Percentiles rank a stretch among this genome's conserved stretches.
These are phyloP conservation scores for Zelleria hepariella DNA, from an alignment of 2,888 invertebrate species.

Conservation along the genomic window DNA sequence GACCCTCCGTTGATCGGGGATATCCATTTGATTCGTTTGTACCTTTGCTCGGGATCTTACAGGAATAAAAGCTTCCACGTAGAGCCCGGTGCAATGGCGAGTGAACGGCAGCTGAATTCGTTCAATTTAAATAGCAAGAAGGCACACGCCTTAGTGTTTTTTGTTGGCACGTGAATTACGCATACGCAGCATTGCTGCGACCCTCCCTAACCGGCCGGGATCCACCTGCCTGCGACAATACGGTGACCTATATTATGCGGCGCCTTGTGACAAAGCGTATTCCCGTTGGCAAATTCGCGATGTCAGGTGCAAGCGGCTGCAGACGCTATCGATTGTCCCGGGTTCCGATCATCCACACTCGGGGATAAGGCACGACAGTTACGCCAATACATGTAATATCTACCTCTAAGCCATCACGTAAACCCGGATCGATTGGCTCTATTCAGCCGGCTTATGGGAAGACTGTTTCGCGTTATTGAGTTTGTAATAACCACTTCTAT, in stretches of 20 bases:
- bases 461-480: neutral
- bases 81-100: neutral
- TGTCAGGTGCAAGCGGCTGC: conserved; percentile 5
- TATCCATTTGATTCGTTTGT: neutral
- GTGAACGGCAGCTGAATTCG: conserved; percentile 4
- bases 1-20: conserved; percentile 3
- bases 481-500: neutral
- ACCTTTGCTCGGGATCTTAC: neutral
- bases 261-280: neutral
- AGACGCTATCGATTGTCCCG: conserved; percentile 5
- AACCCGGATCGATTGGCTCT: conserved; percentile 3
- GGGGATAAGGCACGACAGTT: conserved; percentile 6
- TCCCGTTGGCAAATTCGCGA: conserved; percentile 1
- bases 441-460: conserved; percentile 2
- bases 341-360: conserved; percentile 7
- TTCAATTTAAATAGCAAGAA: conserved; percentile 4
- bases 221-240: conserved; percentile 33
- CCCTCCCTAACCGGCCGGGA: conserved; percentile 24
- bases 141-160: neutral
- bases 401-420: conserved; percentile 4
- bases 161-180: conserved; percentile 1
- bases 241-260: conserved; percentile 7
- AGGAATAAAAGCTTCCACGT: neutral
- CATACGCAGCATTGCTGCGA: neutral
- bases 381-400: conserved; percentile 6